phyloP scores from a whole-genome alignment of 2,797 vertebrate genomes.

The Acropternis orthonyx region DNA sequence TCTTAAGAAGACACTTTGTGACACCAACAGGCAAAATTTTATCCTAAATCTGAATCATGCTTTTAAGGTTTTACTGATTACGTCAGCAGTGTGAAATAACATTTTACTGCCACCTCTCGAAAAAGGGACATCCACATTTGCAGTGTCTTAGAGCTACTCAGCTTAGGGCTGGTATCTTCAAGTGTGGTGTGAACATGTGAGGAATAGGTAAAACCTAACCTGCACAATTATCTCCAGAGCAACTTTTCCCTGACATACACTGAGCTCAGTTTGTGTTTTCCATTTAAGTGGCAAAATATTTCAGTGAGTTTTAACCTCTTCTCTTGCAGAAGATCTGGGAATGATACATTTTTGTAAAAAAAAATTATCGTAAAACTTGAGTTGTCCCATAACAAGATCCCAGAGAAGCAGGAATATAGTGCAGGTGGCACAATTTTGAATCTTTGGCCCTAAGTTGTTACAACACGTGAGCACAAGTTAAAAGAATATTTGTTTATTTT shows the following conservation, averaged over 20 bases:
- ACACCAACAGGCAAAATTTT: neutral
- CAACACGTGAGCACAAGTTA: neutral
- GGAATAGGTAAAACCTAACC: neutral
- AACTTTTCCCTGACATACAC: neutral
- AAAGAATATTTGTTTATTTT: neutral
- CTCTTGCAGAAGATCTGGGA: neutral
- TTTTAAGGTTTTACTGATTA: slow-evolving; percentile 1
- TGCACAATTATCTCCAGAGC: too few species aligned
- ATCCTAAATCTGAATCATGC: neutral
- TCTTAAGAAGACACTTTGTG: neutral
- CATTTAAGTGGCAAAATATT: neutral
- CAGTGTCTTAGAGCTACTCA: neutral
- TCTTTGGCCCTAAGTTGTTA: neutral
- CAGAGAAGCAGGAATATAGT: neutral
- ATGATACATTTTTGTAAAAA: neutral
- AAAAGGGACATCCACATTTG: neutral
- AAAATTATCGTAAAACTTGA: neutral
- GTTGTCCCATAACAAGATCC: neutral
- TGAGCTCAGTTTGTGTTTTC: neutral
- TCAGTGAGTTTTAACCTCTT: neutral
- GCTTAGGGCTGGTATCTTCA: neutral
- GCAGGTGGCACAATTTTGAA: neutral
- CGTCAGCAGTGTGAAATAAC: neutral
- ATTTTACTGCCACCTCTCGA: neutral
- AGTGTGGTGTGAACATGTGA: neutral